Conservation (phyloP, 2,888 invertebrate genomes). For the Gerris lacustris region DNA sequence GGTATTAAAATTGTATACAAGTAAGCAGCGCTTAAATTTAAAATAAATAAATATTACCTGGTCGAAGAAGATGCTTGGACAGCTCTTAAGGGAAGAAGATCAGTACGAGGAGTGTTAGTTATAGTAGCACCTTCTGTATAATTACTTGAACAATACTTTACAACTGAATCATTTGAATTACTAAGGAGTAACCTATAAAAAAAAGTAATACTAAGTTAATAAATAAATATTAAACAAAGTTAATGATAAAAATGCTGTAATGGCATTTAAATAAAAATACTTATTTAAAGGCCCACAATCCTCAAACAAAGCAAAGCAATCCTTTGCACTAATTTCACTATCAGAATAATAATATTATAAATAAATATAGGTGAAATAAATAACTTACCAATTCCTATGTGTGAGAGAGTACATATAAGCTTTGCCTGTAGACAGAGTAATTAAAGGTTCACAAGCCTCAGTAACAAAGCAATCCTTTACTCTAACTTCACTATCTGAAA, state of each 20-base stretch:
- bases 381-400: conserved; percentile 57
- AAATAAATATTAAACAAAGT: no score
- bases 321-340: no score
- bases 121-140: not conserved
- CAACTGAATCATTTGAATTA: conserved; percentile 40
- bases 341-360: no score
- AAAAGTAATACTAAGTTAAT: conserved; percentile 14
- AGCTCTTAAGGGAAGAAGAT: not conserved
- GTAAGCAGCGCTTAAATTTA: no score
- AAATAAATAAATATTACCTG: not conserved
- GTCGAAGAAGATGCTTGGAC: not conserved
- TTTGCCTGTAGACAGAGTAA: conserved; percentile 72
- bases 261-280: no score
- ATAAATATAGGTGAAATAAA: not conserved
- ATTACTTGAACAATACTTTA: conserved; percentile 30
- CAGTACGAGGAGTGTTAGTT: not conserved
- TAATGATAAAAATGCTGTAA: no score
- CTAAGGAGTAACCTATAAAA: conserved; percentile 42
- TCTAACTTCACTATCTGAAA: conserved; percentile 43
- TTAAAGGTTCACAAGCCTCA: conserved; percentile 65
- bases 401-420: conserved; percentile 71
- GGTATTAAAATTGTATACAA: no score
- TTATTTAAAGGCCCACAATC: no score
- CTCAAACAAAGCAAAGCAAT: no score
- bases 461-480: conserved; percentile 47